Conservation (phyloP, 2,113 vertebrate genomes). For the Vimba vimba region DNA sequence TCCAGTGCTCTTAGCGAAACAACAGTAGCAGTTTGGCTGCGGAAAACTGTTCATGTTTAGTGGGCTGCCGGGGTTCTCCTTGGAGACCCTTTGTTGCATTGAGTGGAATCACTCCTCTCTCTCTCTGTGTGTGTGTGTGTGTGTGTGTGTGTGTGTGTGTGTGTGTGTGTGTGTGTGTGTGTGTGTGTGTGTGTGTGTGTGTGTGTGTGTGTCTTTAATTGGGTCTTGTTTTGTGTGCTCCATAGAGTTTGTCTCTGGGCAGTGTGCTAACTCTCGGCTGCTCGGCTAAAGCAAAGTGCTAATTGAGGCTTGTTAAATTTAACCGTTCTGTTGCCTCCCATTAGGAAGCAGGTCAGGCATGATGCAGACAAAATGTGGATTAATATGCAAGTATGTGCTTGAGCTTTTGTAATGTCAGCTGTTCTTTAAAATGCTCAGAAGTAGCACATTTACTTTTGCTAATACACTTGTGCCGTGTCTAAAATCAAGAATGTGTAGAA, state of each 20-base stretch:
- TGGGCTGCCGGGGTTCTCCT: constrained; percentile 41
- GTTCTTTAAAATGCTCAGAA: constrained; percentile 16
- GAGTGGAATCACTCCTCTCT: constrained; percentile 10
- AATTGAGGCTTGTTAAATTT: constrained; percentile 55
- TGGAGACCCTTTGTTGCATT: constrained; percentile 52
- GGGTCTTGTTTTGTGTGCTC: constrained; percentile 44
- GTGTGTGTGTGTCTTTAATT: constrained; percentile 50
- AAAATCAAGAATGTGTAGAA: background rate
- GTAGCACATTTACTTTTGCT: constrained; percentile 3
- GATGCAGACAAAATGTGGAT: constrained; percentile 28
- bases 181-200: background rate
- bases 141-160: constrained; percentile 17
- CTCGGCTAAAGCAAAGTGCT: constrained; percentile 49
- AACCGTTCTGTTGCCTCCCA: constrained; percentile 36
- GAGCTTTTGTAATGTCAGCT: background rate
- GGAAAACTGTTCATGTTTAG: constrained; percentile 43
- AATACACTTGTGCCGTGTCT: background rate
- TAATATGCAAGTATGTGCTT: constrained; percentile 23
- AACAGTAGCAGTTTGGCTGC: constrained; percentile 17
- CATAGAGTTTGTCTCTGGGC: constrained; percentile 27
- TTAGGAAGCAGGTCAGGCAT: constrained; percentile 47
- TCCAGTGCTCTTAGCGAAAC: background rate
- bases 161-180: constrained; percentile 1
- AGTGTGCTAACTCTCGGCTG: constrained; percentile 18
- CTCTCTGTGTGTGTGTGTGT: background rate